A percentile compares a stretch with the other conserved stretches of the same genome.
These are phyloP conservation scores for Podarcis siculus DNA, from an alignment of 2,797 vertebrate genomes.

Conservation along the genomic window DNA sequence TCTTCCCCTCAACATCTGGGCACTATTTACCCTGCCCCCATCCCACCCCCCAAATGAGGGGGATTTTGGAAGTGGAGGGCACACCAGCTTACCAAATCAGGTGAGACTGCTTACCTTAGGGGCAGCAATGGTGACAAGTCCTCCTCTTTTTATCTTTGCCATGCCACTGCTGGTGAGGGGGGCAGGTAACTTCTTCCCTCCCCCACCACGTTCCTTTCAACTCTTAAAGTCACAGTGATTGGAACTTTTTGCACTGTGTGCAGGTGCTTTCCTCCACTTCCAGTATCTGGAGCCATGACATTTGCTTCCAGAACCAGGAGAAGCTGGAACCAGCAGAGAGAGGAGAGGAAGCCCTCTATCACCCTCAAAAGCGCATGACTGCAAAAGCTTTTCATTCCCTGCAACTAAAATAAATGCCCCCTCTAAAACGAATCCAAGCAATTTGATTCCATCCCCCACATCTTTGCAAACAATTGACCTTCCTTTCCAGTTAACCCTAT, in stretches of 20 bases:
- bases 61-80: not conserved
- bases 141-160: not conserved
- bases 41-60: not conserved
- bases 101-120: not conserved
- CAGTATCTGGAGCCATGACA: too few species aligned
- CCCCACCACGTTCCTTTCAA: not conserved
- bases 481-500: not conserved
- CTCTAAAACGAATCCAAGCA: not conserved
- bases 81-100: not conserved
- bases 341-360: too few species aligned
- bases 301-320: not conserved
- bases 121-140: not conserved
- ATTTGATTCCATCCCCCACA: not conserved
- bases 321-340: not conserved
- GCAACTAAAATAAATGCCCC: not conserved
- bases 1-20: not conserved
- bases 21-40: not conserved
- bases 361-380: not conserved
- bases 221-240: not conserved
- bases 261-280: too few species aligned
- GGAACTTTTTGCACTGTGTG: too few species aligned
- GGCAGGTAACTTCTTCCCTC: not conserved
- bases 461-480: not conserved
- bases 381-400: not conserved
- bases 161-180: not conserved